Evolutionary conservation across 2,797 vertebrate genomes (phyloP).

Genomic region (Trematomus bernacchii): DNA sequence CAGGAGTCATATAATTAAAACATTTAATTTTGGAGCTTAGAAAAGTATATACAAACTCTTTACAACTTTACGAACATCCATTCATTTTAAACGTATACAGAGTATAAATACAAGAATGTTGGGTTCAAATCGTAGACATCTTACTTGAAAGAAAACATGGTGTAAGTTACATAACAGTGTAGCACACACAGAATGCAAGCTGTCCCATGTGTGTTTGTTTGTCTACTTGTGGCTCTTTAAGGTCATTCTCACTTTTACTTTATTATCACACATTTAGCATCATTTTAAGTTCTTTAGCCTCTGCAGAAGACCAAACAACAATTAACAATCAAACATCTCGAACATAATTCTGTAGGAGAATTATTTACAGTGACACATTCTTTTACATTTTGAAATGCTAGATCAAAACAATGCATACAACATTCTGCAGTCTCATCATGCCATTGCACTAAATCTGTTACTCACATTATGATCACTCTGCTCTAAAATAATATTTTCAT

Average conservation of each 20-base stretch:
- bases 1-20: conserved; percentile 9
- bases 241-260: neutral
- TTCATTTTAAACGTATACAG: conserved; percentile 27
- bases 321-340: neutral
- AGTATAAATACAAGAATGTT: conserved; percentile 71
- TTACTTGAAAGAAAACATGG: conserved; percentile 1
- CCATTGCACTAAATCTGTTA: conserved; percentile 30
- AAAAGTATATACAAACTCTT: conserved; percentile 45
- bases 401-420: conserved; percentile 28
- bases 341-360: neutral
- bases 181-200: neutral
- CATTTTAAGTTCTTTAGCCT: neutral
- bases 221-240: neutral
- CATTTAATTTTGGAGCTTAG: conserved; percentile 66
- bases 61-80: conserved; percentile 42
- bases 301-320: neutral
- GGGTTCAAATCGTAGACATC: conserved; percentile 21
- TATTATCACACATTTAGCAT: conserved; percentile 3
- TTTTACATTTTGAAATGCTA: conserved; percentile 38
- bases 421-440: conserved; percentile 62
- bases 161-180: conserved; percentile 1
- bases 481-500: conserved; percentile 4
- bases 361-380: conserved; percentile 31
- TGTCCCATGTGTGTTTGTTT: neutral
- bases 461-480: conserved; percentile 1